These are phyloP conservation scores for Nysson spinosus DNA, from an alignment of 2,888 invertebrate species.

Conservation along the genomic window DNA sequence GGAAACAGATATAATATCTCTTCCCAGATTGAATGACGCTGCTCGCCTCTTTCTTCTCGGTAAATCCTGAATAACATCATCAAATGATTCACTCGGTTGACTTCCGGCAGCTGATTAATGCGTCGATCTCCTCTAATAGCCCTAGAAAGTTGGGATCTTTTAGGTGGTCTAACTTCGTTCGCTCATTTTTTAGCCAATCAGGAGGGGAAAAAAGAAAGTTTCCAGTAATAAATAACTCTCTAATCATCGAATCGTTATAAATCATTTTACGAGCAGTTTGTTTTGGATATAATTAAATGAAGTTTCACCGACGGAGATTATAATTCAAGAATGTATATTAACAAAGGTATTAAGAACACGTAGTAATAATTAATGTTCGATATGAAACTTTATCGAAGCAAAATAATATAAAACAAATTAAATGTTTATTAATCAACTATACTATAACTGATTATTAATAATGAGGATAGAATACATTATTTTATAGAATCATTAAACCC, in stretches of 20 bases:
- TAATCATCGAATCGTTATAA: background rate
- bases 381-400: too few species aligned
- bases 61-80: conserved; percentile 35
- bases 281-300: background rate
- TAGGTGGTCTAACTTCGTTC: conserved; percentile 7
- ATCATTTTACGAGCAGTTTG: background rate
- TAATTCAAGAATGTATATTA: too few species aligned
- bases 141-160: conserved; percentile 14
- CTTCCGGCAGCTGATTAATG: conserved; percentile 56
- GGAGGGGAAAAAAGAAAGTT: background rate
- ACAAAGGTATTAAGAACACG: too few species aligned
- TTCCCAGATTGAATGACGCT: conserved; percentile 23
- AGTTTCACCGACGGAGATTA: too few species aligned
- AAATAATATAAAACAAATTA: too few species aligned
- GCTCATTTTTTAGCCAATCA: conserved; percentile 2
- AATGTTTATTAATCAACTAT: too few species aligned
- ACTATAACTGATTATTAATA: too few species aligned
- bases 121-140: conserved; percentile 49
- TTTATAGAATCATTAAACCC: too few species aligned
- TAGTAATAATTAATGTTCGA: too few species aligned
- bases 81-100: conserved; percentile 45
- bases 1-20: conserved; percentile 17
- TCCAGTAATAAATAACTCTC: background rate
- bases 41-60: conserved; percentile 23
- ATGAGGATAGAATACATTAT: too few species aligned